These are phyloP conservation scores for Saturnia japonica DNA, from an alignment of 2,888 invertebrate species.

Conservation along the genomic window DNA sequence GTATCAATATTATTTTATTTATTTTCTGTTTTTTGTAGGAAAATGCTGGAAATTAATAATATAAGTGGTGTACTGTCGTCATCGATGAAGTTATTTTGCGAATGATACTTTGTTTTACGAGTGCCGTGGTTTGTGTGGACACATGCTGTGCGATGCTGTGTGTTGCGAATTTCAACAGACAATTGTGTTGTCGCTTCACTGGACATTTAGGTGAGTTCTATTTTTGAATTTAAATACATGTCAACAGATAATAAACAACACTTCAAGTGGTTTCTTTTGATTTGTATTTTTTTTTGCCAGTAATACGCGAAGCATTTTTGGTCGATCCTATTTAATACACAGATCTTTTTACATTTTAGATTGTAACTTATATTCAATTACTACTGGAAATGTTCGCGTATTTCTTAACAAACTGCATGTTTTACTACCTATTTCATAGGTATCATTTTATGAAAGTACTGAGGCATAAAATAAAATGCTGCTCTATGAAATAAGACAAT, in stretches of 20 bases:
- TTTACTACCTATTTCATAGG: conserved; percentile 16
- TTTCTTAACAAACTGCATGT: conserved; percentile 21
- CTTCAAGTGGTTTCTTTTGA: neutral
- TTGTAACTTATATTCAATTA: neutral
- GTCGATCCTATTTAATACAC: neutral
- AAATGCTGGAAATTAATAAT: conserved; percentile 81
- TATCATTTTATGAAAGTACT: conserved; percentile 39
- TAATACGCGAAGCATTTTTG: conserved; percentile 27
- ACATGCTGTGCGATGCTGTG: conserved; percentile 69
- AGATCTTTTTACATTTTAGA: neutral
- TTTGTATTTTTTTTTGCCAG: conserved; percentile 19
- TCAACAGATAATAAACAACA: neutral
- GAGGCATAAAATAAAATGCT: conserved; percentile 45
- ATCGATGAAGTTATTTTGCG: conserved; percentile 80
- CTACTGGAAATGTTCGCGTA: conserved; percentile 24
- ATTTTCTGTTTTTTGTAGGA: conserved; percentile 79
- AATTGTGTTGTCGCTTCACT: conserved; percentile 39
- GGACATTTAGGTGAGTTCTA: conserved; percentile 53
- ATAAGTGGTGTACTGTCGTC: conserved; percentile 80
- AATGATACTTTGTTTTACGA: conserved; percentile 78
- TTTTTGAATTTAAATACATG: conserved; percentile 17
- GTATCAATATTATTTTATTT: conserved; percentile 61
- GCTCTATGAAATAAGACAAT: conserved; percentile 48
- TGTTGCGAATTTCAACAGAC: conserved; percentile 55
- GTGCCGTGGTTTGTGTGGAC: conserved; percentile 76